Base-by-base conservation (phyloP, 1,140 invertebrate species). In the Helicoverpa armigera region DNA sequence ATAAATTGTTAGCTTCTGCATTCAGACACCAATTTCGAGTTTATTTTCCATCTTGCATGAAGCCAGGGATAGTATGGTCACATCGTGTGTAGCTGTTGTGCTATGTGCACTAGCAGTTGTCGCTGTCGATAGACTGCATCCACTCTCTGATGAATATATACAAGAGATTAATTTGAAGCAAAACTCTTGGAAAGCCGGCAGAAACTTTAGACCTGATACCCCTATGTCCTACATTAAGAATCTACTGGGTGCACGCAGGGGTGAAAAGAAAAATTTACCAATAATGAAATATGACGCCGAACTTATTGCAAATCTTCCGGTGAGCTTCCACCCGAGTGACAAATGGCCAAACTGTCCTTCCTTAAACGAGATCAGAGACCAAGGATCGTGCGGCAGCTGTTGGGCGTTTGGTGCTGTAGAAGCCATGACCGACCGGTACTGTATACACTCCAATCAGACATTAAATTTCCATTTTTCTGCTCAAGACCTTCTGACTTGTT, bases 371-470 rank as follows among this genome's bases (percentile, higher is more conserved):
- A 96, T 98, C 31, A 94, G 97, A 82, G 97, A 98, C 95, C 98
- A 98, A 90, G 95, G 96, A 82, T 93, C 96, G 79, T 95, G 96
- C 73, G 97, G 97, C 31, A 97, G 97, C 43, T 97, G 97, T 89
- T 97, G 97, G 97, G 98, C 98, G 3, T 98, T 98, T 93, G 98
- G 98, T 61, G 98, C 98, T n/a, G 98, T 98, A 1, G 98, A 98
- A 94, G 97, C 98, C 1, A 99, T 99, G 97, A 98, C 98, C 16
- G 98, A 99, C 93, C 95, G 98, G 72, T 96, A 96, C 7, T 99
- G 98, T 92, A 98, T 98, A 83, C 97, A 97, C 83, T 98, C 97
- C 0, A 96, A 97, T 18, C 98, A 96, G 16, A 96, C 96, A 43
- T 87, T 95, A 4, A 96, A 98, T 87, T 96, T 97, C 83, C 96